Evolutionary conservation across 2,797 vertebrate species (phyloP).

Genomic region (Gobio occitaniae): DNA sequence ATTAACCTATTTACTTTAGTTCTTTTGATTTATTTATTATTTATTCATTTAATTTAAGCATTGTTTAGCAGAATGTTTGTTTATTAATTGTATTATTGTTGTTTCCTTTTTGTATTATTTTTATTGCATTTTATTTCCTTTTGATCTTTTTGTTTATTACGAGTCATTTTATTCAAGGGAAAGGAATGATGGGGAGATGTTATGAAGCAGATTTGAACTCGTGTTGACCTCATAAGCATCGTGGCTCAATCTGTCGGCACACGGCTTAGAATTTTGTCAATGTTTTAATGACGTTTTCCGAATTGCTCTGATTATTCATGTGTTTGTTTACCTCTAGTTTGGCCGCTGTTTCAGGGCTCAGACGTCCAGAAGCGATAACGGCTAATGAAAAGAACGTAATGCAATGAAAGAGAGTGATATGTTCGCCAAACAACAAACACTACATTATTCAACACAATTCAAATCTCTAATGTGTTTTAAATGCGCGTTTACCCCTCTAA

Average conservation of each 20-base stretch:
- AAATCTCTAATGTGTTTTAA: conserved; percentile 58
- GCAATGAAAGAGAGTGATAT: conserved; percentile 38
- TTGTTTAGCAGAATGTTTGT: not conserved
- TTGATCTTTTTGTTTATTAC: not conserved
- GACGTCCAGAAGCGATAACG: conserved; percentile 37
- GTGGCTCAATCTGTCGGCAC: not conserved
- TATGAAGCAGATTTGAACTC: not conserved
- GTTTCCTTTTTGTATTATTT: not conserved
- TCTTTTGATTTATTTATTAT: not conserved
- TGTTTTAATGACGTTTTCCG: conserved; percentile 29
- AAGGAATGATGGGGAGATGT: not conserved
- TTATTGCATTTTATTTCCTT: not conserved
- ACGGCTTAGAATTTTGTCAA: not conserved
- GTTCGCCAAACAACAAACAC: conserved; percentile 43
- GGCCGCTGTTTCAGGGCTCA: conserved; percentile 6
- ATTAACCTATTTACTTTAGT: not conserved
- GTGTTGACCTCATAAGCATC: not conserved
- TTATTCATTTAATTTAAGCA: not conserved
- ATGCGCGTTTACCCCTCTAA: conserved; percentile 53
- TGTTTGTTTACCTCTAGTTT: conserved; percentile 26
- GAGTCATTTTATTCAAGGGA: not conserved
- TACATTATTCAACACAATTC: conserved; percentile 41
- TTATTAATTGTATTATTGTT: not conserved
- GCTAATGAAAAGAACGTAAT: conserved; percentile 36
- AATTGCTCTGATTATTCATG: conserved; percentile 13